Evolutionary conservation across 2,888 invertebrate species (phyloP).

Genomic region (Epistrophe eligans): DNA sequence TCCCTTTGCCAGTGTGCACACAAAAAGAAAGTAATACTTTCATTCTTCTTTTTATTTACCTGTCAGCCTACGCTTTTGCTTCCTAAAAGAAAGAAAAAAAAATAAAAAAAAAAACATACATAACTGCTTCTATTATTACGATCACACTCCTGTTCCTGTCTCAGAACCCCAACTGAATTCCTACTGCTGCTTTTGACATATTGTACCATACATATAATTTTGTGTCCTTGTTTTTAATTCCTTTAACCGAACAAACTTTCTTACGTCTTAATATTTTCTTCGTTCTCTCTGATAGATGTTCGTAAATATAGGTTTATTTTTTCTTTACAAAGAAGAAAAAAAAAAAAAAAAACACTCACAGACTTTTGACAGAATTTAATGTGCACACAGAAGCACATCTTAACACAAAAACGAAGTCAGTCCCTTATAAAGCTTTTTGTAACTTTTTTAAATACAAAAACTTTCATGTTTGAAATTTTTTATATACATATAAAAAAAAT

Average conservation of each 20-base stretch:
- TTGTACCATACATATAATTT: not conserved
- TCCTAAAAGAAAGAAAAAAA: no score
- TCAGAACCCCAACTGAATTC: not conserved
- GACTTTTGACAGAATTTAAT: conserved; percentile 16
- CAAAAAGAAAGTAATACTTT: not conserved
- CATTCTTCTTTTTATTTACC: conserved; percentile 15
- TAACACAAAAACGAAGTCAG: not conserved
- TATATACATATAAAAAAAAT: not conserved
- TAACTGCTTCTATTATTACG: conserved; percentile 9
- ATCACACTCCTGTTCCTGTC: not conserved
- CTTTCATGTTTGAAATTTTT: conserved; percentile 18
- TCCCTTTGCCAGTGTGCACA: not conserved
- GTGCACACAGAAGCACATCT: not conserved
- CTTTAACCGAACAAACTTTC: not conserved
- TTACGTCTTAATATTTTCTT: conserved; percentile 7
- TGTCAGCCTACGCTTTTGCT: conserved; percentile 3
- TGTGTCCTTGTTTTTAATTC: not conserved
- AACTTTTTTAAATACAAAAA: conserved; percentile 40
- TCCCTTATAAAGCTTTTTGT: conserved; percentile 3
- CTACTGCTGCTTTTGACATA: conserved; percentile 14
- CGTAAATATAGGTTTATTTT: not conserved
- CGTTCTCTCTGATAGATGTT: not conserved
- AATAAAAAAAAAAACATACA: not conserved
- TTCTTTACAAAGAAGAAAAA: not conserved
- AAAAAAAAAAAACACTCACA: not conserved